Evolutionary conservation across 2,797 vertebrate genomes (phyloP), one percentile per base, ranked within the genome.

Genomic region (Enteromius argenteus): DNA sequence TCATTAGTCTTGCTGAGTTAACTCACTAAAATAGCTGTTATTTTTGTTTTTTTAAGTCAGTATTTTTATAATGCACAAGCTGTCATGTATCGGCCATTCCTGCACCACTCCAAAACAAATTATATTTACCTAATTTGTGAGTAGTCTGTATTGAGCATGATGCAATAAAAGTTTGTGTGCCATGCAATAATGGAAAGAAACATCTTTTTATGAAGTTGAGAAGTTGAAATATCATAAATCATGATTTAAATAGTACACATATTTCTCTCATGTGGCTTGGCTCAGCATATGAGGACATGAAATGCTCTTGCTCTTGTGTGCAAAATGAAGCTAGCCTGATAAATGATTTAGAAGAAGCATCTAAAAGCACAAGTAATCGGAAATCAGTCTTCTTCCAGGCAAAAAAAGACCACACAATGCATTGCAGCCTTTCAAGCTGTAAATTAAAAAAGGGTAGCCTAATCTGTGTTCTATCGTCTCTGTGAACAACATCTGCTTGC

Each of bases 301-400:
- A 62, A 71, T 30, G 39, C 39, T 49, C 56, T 23, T 35, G 39
- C 17, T 58, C 46, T 27, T n/a, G 27, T 35, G 19, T 30, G 21
- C 46, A 71, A 21, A 78, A 69, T 71, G 37, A 71, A 46, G 51
- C 49, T 46, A 27, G 19, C 51, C 51, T 71, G 13, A 69, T 84
- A 46, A 71, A 84, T 78, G 8, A 84, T 84, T 84, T 46, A 84
- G 62, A 78, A 30, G 27, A 37, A 51, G 39, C 81, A 68, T 67
- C 68, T 74, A 17, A 79, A 86, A 80, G 76, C 49, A 23, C 23
- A 0, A 60, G 60, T 32, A 39, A 75, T 42, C 62, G n/a, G 69
- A 68, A 42, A 86, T 76, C 32, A 64, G 9, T 19, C 6, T 44
- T 30, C 60, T 51, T 42, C 27, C 49, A 17, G 4, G 35, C 56